Evolutionary conservation across 2,797 vertebrate genomes (phyloP), one percentile per base, ranked within the genome.

Genomic region (Chromobotia macracanthus): DNA sequence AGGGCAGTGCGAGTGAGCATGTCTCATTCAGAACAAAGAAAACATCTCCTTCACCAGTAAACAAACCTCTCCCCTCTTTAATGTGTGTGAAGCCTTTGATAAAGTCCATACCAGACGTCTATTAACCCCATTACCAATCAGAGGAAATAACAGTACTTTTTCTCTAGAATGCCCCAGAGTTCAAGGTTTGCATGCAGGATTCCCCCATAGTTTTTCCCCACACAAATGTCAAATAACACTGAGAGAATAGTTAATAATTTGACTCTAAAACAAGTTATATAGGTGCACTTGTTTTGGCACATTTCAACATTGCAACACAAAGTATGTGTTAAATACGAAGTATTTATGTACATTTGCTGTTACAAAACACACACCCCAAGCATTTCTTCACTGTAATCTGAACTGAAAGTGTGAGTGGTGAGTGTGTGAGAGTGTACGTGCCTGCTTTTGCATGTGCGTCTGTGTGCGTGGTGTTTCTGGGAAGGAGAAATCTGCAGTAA

Each of bases 41-140:
- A 82, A 75, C 51, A 79, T 87, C 87, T 78, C 80, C 73, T 80
- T 61, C 19, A 46, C 55, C 60, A 55, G 61, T 79, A 85, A 86
- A 76, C 77, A 69, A 86, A 86, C 84, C 79, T 81, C 16, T 81
- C 16, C 46, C 50, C 13, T 61, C 82, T 84, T 84, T 86, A 87
- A 89, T 87, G 87, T 90, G 85, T 78, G 25, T 70, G 25, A 71
- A 82, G 88, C 80, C 89, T 93, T 93, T 90, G 87, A 91, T 81
- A 90, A 86, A 72, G 77, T 78, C 28, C 85, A 90, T 90, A 88
- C 79, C 70, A 74, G 85, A 81, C 84, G 78, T 56, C 81, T 83
- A 83, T 86, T 87, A 85, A 72, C 84, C 81, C 83, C 87, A 89
- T 91, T 89, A 88, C 90, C 87, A 91, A 93, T 93, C 90, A 93